These are phyloP conservation scores for Drosophila prolongata DNA, from an alignment of 2,888 invertebrate genomes.

Conservation along the genomic window DNA sequence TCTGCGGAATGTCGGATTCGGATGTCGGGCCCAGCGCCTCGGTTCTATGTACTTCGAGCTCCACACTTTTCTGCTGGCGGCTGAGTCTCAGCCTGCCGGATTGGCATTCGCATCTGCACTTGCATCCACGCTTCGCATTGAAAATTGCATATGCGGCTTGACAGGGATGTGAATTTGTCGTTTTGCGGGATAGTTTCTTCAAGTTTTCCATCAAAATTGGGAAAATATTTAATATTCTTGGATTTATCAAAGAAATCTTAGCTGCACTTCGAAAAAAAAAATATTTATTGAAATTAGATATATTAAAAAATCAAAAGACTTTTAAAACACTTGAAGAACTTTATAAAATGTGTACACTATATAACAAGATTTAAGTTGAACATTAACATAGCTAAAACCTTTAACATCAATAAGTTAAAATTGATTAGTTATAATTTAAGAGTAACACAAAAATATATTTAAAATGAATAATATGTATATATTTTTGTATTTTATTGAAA, in stretches of 20 bases:
- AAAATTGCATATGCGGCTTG: constrained; percentile 21
- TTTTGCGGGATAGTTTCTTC: background rate
- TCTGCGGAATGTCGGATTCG: constrained; percentile 9
- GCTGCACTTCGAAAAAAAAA: too few relatives aligned
- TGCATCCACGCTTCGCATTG: constrained; percentile 37
- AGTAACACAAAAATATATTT: too few relatives aligned
- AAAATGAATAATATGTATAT: too few relatives aligned
- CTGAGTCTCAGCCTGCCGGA: constrained; percentile 20
- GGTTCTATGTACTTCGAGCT: constrained; percentile 51
- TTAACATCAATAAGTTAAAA: too few relatives aligned
- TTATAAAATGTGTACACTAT: too few relatives aligned
- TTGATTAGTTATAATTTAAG: too few relatives aligned
- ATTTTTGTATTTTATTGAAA: too few relatives aligned
- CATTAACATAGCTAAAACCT: too few relatives aligned
- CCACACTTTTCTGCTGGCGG: constrained; percentile 44
- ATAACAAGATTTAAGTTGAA: too few relatives aligned
- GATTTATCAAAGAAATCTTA: background rate
- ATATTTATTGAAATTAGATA: too few relatives aligned
- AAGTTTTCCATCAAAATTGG: background rate
- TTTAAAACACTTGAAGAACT: too few relatives aligned
- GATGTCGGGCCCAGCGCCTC: constrained; percentile 20
- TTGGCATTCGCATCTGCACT: constrained; percentile 26
- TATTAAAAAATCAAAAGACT: too few relatives aligned
- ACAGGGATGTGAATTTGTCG: constrained; percentile 6
- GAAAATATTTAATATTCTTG: background rate